phyloP scores from a whole-genome alignment of 2,113 vertebrate species.

The Gallinago jamesoni region DNA sequence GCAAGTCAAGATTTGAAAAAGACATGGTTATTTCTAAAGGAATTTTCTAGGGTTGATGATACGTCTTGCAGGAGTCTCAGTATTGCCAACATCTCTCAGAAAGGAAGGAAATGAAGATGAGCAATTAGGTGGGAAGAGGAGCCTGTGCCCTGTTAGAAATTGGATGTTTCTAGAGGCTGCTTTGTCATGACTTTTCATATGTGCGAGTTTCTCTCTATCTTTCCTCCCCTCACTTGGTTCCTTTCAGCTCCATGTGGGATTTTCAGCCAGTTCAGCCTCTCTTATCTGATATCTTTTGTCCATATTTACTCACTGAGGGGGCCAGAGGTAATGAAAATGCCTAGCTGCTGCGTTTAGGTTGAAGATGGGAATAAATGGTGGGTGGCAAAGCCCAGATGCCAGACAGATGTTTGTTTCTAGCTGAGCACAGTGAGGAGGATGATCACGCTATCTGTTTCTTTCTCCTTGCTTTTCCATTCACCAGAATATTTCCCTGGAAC shows the following conservation, averaged over 20 bases:
- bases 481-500: conserved; percentile 5
- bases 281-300: background rate
- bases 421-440: background rate
- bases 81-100: background rate
- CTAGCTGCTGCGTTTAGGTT: background rate
- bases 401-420: conserved; percentile 29
- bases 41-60: background rate
- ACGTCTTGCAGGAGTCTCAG: background rate
- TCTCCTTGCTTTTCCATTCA: background rate
- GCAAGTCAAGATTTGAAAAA: background rate
- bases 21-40: background rate
- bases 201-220: background rate
- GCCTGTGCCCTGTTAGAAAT: background rate
- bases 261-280: background rate
- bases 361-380: background rate
- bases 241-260: background rate
- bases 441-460: background rate
- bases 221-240: background rate
- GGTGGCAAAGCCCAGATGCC: conserved; percentile 6
- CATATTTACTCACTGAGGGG: background rate
- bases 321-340: background rate
- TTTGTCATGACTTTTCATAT: background rate
- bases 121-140: background rate
- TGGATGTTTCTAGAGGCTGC: background rate
- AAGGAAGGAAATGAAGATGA: background rate